phyloP scores from a whole-genome alignment of 64 coral and sea anemone species.

The Montipora efflorescens region DNA sequence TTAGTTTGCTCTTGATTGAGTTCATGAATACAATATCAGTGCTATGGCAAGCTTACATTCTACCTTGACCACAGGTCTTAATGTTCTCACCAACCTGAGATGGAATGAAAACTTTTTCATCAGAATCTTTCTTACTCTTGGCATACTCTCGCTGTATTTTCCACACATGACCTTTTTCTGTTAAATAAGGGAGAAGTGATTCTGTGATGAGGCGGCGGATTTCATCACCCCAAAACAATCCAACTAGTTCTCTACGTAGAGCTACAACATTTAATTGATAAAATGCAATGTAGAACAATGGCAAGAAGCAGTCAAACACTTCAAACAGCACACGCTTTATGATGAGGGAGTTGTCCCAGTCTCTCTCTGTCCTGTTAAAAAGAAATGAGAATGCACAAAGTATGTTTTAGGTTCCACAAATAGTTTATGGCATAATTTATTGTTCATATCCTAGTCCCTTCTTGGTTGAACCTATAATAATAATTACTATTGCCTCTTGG shows the following conservation, averaged over 20 bases:
- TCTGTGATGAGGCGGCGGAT: constrained; percentile 95
- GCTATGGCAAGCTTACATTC: too few species aligned
- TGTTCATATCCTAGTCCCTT: neutral
- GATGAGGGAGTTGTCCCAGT: constrained; percentile 96
- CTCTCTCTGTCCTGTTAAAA: constrained; percentile 84
- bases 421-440: neutral
- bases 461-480: too few species aligned
- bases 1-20: neutral
- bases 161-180: constrained; percentile 80
- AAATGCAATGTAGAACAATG: constrained; percentile 98
- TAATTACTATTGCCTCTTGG: too few species aligned
- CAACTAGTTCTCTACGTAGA: constrained; percentile 90
- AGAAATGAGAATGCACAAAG: neutral
- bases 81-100: constrained; percentile 59
- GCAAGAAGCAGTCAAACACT: constrained; percentile 97
- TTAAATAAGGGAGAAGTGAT: constrained; percentile 89
- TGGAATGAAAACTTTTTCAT: constrained; percentile 44
- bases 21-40: neutral
- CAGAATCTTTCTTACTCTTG: constrained; percentile 81
- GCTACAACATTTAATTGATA: constrained; percentile 98
- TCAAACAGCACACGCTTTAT: constrained; percentile 96
- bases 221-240: constrained; percentile 99
- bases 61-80: neutral
- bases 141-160: constrained; percentile 82
- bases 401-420: neutral